phyloP scores from a whole-genome alignment of 2,113 vertebrate species.

The Microtus ochrogaster region DNA sequence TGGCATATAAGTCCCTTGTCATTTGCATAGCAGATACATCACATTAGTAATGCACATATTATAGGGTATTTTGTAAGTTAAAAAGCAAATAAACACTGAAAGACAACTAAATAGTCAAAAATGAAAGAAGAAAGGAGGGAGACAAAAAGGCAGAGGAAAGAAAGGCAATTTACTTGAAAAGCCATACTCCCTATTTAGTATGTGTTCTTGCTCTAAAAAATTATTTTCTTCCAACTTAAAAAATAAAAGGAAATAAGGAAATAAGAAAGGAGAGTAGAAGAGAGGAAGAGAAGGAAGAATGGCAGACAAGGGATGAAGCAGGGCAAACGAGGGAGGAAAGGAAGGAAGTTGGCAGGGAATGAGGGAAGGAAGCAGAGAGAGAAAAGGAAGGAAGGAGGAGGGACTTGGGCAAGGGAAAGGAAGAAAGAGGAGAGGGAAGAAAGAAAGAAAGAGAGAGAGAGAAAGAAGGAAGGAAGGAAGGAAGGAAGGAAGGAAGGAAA shows the following conservation, averaged over 20 bases:
- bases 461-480: too few relatives aligned
- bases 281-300: background rate
- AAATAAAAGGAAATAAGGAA: background rate
- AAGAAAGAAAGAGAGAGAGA: rapidly evolving
- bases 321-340: background rate
- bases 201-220: background rate
- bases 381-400: background rate
- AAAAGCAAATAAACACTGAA: slow-evolving; percentile 27
- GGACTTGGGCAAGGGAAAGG: rapidly evolving
- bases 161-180: background rate
- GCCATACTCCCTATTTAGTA: background rate
- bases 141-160: background rate
- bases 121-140: background rate
- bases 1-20: background rate
- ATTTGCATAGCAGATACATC: background rate
- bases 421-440: background rate
- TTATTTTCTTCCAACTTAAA: background rate
- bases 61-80: background rate
- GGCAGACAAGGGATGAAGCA: background rate
- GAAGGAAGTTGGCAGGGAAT: background rate
- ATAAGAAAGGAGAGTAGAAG: background rate
- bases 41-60: background rate
- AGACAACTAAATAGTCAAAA: background rate
- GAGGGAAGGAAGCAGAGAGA: background rate
- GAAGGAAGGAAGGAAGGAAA: too few relatives aligned